Evolutionary conservation across 2,888 invertebrate species (phyloP).

Genomic region (Zaprionus bogoriensis): DNA sequence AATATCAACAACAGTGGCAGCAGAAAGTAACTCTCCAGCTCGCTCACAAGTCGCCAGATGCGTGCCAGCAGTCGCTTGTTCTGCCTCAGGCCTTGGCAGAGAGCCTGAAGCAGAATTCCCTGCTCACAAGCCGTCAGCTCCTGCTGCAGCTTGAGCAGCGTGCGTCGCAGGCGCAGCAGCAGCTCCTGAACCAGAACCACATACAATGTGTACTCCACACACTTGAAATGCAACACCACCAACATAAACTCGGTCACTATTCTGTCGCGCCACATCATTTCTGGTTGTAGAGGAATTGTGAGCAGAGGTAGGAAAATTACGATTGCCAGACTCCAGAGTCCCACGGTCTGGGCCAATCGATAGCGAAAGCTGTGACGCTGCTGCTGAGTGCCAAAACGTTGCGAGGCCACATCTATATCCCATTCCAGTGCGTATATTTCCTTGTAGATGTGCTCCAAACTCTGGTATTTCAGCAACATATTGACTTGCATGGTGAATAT

Average conservation of each 20-base stretch:
- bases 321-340: slow-evolving; percentile 42
- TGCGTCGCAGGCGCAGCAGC: slow-evolving; percentile 45
- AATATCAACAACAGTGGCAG: slow-evolving; percentile 62
- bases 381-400: background rate
- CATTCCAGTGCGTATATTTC: slow-evolving; percentile 59
- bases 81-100: slow-evolving; percentile 51
- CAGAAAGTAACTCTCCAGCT: slow-evolving; percentile 64
- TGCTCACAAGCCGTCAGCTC: slow-evolving; percentile 40
- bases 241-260: slow-evolving; percentile 38
- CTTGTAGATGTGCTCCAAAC: slow-evolving; percentile 37
- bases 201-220: slow-evolving; percentile 62
- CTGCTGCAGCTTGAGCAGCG: slow-evolving; percentile 43
- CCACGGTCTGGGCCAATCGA: slow-evolving; percentile 37
- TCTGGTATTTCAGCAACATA: slow-evolving; percentile 33
- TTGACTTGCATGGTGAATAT: slow-evolving; percentile 28
- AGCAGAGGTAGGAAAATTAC: slow-evolving; percentile 17
- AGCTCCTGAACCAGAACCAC: slow-evolving; percentile 62
- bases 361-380: slow-evolving; percentile 10
- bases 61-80: slow-evolving; percentile 66
- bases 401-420: slow-evolving; percentile 37
- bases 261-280: slow-evolving; percentile 27
- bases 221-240: slow-evolving; percentile 57
- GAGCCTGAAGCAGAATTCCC: slow-evolving; percentile 9
- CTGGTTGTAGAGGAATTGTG: slow-evolving; percentile 24
- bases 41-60: slow-evolving; percentile 64